These are phyloP conservation scores for Ctenopoma kingsleyae DNA, from an alignment of 2,797 vertebrate species.

Conservation along the genomic window DNA sequence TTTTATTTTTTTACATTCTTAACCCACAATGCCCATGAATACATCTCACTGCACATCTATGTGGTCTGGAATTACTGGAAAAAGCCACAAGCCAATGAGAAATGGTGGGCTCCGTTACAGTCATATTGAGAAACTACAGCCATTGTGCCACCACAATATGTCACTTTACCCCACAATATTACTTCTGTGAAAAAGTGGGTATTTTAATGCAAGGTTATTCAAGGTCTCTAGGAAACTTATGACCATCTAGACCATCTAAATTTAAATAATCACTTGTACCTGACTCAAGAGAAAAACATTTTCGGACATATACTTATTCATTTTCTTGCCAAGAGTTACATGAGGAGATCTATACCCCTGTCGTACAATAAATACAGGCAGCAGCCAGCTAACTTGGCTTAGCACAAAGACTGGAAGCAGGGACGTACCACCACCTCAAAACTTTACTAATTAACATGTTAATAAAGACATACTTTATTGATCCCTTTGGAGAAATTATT, in stretches of 20 bases:
- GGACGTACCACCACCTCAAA: too few relatives aligned
- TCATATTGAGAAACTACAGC: constrained; percentile 43
- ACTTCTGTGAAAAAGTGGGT: constrained; percentile 12
- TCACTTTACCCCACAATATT: constrained; percentile 51
- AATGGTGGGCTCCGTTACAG: constrained; percentile 69
- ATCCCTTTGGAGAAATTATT: too few relatives aligned
- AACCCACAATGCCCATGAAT: constrained; percentile 41
- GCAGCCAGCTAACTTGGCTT: not conserved
- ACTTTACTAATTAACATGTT: too few relatives aligned
- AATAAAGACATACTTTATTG: too few relatives aligned
- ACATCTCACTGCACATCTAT: constrained; percentile 42
- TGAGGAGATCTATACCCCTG: not conserved
- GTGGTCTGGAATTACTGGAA: constrained; percentile 74
- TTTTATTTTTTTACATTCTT: constrained; percentile 13
- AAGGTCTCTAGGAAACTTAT: constrained; percentile 5
- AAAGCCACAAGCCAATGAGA: constrained; percentile 57
- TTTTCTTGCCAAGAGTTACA: not conserved
- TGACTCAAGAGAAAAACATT: not conserved
- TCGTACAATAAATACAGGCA: not conserved
- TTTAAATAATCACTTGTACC: not conserved
- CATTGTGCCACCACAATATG: constrained; percentile 56
- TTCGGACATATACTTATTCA: not conserved
- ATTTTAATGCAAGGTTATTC: constrained; percentile 39
- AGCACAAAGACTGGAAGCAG: not conserved
- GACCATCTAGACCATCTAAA: not conserved